Conservation (phyloP, 2,113 vertebrate genomes). For the Numenius arquata region DNA sequence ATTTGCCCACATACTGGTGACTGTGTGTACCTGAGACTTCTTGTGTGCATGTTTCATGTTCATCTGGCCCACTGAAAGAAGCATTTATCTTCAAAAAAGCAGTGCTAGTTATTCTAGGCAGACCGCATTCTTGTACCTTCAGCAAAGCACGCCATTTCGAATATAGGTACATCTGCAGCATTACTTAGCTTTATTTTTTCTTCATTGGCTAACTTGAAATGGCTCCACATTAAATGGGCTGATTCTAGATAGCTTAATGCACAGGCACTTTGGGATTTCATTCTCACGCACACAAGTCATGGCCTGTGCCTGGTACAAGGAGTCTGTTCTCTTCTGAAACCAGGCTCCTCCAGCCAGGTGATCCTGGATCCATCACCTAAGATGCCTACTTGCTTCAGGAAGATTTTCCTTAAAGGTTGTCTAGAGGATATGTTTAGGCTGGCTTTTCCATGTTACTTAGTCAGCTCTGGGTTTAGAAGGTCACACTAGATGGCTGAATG, state of each 20-base stretch:
- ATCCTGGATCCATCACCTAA: background rate
- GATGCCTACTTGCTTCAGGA: background rate
- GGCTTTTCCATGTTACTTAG: background rate
- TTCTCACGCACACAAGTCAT: rapidly evolving
- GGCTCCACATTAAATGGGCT: background rate
- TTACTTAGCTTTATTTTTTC: background rate
- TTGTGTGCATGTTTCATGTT: background rate
- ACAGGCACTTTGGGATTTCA: background rate
- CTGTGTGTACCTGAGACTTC: background rate
- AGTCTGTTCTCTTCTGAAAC: background rate
- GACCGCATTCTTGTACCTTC: background rate
- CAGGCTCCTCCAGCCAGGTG: background rate
- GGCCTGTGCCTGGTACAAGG: background rate
- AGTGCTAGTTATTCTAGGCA: background rate
- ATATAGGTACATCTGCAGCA: no score
- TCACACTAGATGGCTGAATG: background rate
- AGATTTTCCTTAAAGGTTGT: background rate
- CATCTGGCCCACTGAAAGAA: background rate
- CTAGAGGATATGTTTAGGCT: background rate
- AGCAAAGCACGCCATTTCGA: background rate
- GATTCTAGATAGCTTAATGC: background rate
- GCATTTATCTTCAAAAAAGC: background rate
- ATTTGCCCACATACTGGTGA: background rate
- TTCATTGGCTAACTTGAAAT: background rate
- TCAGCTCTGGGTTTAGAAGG: background rate